phyloP scores from a whole-genome alignment of 1,140 invertebrate species.

The Lasioglossum albipes region DNA sequence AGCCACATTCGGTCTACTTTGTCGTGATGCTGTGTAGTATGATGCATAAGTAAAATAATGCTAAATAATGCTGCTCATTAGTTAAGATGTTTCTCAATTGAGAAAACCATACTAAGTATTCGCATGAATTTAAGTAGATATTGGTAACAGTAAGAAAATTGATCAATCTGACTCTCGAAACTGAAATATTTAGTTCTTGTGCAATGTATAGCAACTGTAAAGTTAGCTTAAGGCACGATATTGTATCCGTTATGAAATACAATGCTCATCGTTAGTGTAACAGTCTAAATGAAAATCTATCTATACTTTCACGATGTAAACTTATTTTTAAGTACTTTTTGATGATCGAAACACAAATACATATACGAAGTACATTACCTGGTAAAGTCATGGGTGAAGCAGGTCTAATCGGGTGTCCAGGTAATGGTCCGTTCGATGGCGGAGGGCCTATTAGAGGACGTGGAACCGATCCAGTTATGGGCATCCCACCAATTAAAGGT shows the following conservation, averaged over 20 bases:
- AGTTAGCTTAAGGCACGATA: not conserved
- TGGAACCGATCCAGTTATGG: conserved; percentile 64
- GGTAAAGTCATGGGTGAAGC: conserved; percentile 61
- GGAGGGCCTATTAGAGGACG: conserved; percentile 66
- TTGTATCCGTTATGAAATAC: conserved; percentile 24
- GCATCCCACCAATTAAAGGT: conserved; percentile 51
- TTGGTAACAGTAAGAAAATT: not conserved
- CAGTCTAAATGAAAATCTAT: conserved; percentile 11
- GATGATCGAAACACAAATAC: not conserved
- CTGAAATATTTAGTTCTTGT: conserved; percentile 5
- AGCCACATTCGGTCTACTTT: conserved; percentile 77
- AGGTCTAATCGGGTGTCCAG: conserved; percentile 55
- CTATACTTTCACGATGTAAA: not conserved
- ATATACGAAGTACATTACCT: conserved; percentile 20
- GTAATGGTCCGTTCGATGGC: conserved; percentile 63
- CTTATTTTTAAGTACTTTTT: not conserved
- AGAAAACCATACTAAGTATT: conserved; percentile 28
- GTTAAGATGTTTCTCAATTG: conserved; percentile 19
- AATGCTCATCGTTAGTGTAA: conserved; percentile 14
- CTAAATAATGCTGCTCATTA: conserved; percentile 33
- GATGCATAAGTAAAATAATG: conserved; percentile 67
- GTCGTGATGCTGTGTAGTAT: conserved; percentile 77
- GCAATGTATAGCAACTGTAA: not conserved
- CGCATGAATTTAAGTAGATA: conserved; percentile 4
- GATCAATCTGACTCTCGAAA: not conserved